phyloP scores from a whole-genome alignment of 2,888 invertebrate genomes.

The Conus canariensis region DNA sequence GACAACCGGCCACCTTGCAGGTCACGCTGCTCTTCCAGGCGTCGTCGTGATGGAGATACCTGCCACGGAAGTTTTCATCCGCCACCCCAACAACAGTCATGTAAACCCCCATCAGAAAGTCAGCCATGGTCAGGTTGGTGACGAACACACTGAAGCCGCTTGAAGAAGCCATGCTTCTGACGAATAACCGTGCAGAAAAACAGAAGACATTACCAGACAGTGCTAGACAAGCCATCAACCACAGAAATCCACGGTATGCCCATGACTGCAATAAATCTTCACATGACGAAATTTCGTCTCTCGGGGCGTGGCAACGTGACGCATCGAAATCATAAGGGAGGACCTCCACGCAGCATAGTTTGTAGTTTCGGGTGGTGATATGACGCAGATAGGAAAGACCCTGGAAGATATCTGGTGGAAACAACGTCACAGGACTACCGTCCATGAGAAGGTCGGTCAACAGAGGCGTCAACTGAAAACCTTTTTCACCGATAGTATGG shows the following conservation, averaged over 20 bases:
- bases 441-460: neutral
- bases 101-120: constrained; percentile 8
- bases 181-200: neutral
- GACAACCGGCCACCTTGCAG: neutral
- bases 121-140: neutral
- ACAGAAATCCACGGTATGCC: constrained; percentile 2
- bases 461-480: neutral
- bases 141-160: constrained; percentile 18
- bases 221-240: neutral
- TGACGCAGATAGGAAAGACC: neutral
- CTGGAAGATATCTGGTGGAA: neutral
- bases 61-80: constrained; percentile 1
- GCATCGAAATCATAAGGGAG: neutral
- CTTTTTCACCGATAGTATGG: neutral
- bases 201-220: neutral
- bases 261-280: constrained; percentile 6
- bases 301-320: neutral
- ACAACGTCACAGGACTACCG: neutral
- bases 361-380: neutral
- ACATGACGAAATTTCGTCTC: neutral
- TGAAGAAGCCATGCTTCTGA: neutral
- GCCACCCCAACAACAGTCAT: neutral
- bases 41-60: constrained; percentile 13
- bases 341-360: neutral
- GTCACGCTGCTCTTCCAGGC: neutral